Evolutionary conservation across 2,113 vertebrate species (phyloP), one percentile per base, ranked within the genome.

Genomic region (Zootoca vivipara): DNA sequence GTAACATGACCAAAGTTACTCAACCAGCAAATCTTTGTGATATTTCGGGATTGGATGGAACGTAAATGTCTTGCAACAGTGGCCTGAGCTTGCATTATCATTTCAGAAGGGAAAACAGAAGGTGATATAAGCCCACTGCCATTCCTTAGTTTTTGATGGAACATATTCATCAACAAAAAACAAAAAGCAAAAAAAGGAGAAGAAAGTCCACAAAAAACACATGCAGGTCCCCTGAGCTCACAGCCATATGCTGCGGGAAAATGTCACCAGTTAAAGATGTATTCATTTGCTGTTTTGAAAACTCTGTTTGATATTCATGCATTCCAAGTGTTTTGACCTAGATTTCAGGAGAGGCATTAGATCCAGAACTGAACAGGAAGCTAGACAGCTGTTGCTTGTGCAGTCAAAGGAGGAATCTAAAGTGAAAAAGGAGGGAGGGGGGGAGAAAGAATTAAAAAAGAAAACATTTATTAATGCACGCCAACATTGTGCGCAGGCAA

Each of bases 181-280:
- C 28, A 62, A 18, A n/a, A 46, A 72, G 28, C 20, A 98, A 98
- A 98, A 99, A 97, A 98, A 98, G 97, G 99, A 98, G 10, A 73
- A 85, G 73, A 18, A 73, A 85, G 73, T 86, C 74, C 40, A 86
- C 73, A 58, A 33, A 40, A 65, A 97, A 99, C 98, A 96, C 96
- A 96, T 97, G 96, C 96, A 97, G 80, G 97, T 99, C 98, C 98
- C 98, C 96, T 98, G 98, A 99, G 98, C 97, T 96, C 95, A 89
- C 96, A 96, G 96, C 98, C 98, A 99, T 99, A 99, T 99, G 98
- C 97, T 96, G 92, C 96, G 96, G 97, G 97, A 98, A 99, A 99
- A 99, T 99, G 98, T 99, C 99, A 99, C 97, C 98, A 97, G 97
- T 98, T 97, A 98, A 98, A 98, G 98, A 98, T 97, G 98, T 97